phyloP scores from a whole-genome alignment of 2,113 vertebrate species.

The Abramis brama region DNA sequence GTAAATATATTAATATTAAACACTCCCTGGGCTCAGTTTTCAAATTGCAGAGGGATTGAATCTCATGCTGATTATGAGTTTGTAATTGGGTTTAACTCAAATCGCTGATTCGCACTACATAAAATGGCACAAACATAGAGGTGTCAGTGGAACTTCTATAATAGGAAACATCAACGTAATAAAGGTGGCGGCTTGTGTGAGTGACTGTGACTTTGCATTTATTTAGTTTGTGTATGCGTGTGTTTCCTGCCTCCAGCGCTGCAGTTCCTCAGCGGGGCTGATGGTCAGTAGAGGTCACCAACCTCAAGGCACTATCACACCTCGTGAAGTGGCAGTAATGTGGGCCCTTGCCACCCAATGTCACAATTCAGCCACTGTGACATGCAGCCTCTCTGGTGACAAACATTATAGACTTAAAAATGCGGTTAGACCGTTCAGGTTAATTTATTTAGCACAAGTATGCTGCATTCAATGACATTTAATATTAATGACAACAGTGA shows the following conservation, averaged over 20 bases:
- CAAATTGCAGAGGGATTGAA: constrained; percentile 30
- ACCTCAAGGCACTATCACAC: constrained; percentile 21
- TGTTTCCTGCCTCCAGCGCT: not conserved
- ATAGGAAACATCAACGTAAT: constrained; percentile 22
- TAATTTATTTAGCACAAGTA: not conserved
- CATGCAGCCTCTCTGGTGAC: not conserved
- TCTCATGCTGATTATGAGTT: constrained; percentile 27
- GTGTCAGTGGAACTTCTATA: constrained; percentile 27
- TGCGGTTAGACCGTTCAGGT: not conserved
- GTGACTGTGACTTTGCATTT: constrained; percentile 32
- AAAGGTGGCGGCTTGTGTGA: not conserved
- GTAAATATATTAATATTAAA: constrained; percentile 38
- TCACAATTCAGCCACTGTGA: constrained; percentile 14
- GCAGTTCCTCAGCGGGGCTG: not conserved
- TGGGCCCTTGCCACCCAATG: constrained; percentile 9
- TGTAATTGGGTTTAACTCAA: constrained; percentile 36
- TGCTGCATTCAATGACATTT: not conserved
- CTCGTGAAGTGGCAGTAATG: constrained; percentile 28
- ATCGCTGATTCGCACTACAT: not conserved
- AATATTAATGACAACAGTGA: not conserved
- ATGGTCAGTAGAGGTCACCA: constrained; percentile 26
- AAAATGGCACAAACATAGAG: constrained; percentile 7
- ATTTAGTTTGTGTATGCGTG: not conserved
- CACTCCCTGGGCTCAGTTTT: constrained; percentile 16
- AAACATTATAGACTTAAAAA: constrained; percentile 2